Evolutionary conservation across 2,797 vertebrate genomes (phyloP).

Genomic region (Carcharodon carcharias): DNA sequence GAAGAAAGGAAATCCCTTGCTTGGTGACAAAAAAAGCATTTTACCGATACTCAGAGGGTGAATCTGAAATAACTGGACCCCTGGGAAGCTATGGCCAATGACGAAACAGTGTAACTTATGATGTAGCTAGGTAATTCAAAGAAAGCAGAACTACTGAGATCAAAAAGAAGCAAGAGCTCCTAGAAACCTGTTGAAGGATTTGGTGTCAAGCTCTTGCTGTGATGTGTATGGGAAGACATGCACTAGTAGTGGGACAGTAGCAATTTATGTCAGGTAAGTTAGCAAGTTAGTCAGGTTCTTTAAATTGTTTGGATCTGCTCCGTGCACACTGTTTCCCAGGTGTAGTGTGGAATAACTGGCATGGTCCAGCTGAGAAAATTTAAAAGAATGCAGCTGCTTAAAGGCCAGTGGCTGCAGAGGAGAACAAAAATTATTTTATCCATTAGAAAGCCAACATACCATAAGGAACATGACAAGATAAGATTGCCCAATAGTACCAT

Average conservation of each 20-base stretch:
- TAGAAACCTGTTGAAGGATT: not conserved
- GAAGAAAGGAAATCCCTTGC: not conserved
- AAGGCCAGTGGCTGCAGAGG: not conserved
- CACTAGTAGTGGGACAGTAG: not conserved
- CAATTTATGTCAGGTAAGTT: not conserved
- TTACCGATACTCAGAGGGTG: not conserved
- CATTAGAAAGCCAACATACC: not conserved
- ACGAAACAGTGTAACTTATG: not conserved
- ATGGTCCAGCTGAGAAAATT: not conserved
- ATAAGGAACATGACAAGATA: not conserved
- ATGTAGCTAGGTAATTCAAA: not conserved
- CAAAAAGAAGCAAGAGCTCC: not conserved
- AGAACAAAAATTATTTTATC: not conserved
- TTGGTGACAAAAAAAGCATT: not conserved
- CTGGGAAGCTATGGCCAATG: not conserved
- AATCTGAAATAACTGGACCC: not conserved
- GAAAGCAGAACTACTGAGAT: not conserved
- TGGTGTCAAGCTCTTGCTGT: not conserved
- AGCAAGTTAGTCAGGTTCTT: not conserved
- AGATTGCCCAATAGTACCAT: not conserved
- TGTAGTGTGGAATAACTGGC: too few species aligned
- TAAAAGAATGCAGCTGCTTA: not conserved
- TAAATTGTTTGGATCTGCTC: too few species aligned
- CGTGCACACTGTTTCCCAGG: too few species aligned
- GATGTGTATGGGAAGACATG: not conserved